These are phyloP conservation scores for Argyrosomus regius DNA, from an alignment of 2,797 vertebrate species.

Conservation along the genomic window DNA sequence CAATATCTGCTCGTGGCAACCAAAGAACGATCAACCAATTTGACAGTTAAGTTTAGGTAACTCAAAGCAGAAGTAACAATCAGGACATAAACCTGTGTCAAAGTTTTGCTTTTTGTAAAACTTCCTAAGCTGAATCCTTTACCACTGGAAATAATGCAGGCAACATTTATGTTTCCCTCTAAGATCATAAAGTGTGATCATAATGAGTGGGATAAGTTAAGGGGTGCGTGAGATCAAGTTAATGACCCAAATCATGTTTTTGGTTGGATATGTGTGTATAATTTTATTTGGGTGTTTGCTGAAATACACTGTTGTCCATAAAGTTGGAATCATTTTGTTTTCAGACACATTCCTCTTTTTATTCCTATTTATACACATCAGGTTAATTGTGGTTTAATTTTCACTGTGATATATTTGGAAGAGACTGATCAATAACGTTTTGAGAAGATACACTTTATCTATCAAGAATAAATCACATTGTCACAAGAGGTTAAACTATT, in stretches of 20 bases:
- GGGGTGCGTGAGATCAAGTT: neutral
- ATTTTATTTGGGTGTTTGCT: constrained; percentile 10
- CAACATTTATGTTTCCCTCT: too few relatives aligned
- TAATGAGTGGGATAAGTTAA: neutral
- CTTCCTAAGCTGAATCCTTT: neutral
- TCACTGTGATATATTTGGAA: too few relatives aligned
- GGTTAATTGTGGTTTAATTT: too few relatives aligned
- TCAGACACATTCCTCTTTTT: too few relatives aligned
- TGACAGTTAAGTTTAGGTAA: neutral
- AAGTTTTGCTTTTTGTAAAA: neutral
- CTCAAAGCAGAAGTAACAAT: neutral
- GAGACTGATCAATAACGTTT: too few relatives aligned
- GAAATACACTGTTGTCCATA: neutral
- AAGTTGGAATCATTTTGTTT: too few relatives aligned
- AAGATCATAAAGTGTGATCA: neutral
- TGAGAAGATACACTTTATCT: too few relatives aligned
- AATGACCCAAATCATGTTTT: neutral
- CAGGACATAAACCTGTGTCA: neutral
- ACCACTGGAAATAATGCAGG: neutral
- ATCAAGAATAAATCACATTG: too few relatives aligned
- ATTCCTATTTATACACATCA: too few relatives aligned
- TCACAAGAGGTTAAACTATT: too few relatives aligned
- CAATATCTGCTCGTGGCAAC: neutral
- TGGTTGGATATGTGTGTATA: neutral
- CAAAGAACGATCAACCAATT: neutral